Base-by-base conservation (phyloP, 2,888 invertebrate genomes). In the Rhingia campestris region DNA sequence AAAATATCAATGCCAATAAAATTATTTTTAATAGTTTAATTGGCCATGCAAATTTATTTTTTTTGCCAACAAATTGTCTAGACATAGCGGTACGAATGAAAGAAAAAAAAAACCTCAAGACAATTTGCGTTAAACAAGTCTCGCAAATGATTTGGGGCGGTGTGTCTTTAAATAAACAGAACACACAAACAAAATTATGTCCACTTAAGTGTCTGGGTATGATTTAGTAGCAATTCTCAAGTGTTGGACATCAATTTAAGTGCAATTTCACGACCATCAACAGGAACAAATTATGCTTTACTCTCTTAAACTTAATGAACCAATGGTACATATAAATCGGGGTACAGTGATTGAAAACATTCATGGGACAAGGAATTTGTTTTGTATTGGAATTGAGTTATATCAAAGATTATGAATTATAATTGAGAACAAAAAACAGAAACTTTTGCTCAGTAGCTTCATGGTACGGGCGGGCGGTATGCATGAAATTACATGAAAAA, bases 11-110 rank as follows among this genome's bases (percentile, higher is more conserved):
- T 61, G 75, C 0, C 75, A 75, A 51, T 59, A 33, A 51, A 66
- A 75, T 74, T 49, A 39, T 64, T 7, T 49, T 75, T 53, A 66
- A 80, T 49, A 45, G 45, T 63, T 75, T 58, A 81, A 81, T 74
- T 81, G 63, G 39, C 43, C 51, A 37, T 45, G 4, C 12, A 63
- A 64, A 81, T 47, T 61, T 58, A 35, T 30, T n/a, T 30, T 10
- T 33, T 56, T 54, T 76, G 12, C 35, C 47, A 67, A 54, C 54
- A 66, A 73, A 41, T 45, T 63, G 73, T 73, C 77, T 69, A 77
- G 77, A 77, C 73, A 37, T 53, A 51, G 6, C 12, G 12, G 35
- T 9, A 7, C 30, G 30, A 49, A n/a, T 12, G 10, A 54, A 22
- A 51, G 56, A 73, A 5, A 10, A 51, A 64, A 45, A 58, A 58